Evolutionary conservation across 1,140 invertebrate genomes (phyloP).

Genomic region (Nomia melanderi): DNA sequence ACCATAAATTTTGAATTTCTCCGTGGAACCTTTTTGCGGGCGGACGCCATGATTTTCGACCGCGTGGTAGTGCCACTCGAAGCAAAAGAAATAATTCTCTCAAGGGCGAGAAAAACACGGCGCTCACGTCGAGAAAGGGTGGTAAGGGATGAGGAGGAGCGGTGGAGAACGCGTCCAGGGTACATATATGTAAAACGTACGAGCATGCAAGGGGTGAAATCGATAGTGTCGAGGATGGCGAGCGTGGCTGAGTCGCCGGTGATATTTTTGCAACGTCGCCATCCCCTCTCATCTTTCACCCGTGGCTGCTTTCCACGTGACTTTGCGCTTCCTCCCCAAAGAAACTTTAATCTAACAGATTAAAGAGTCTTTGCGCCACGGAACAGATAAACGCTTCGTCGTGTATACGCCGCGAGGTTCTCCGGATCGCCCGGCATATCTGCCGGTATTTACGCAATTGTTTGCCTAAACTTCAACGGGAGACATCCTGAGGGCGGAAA

Average conservation of each 20-base stretch:
- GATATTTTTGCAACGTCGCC: conserved; percentile 53
- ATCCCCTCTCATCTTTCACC: conserved; percentile 34
- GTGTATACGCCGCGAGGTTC: conserved; percentile 17
- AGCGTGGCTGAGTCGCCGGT: conserved; percentile 44
- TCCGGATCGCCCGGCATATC: background rate
- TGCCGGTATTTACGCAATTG: conserved; percentile 27
- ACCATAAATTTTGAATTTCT: conserved; percentile 16
- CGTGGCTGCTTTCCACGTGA: conserved; percentile 22
- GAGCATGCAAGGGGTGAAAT: conserved; percentile 28
- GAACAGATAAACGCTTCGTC: conserved; percentile 30
- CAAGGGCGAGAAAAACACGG: conserved; percentile 36
- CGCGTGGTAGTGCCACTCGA: background rate
- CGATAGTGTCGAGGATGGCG: conserved; percentile 47
- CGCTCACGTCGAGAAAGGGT: conserved; percentile 19
- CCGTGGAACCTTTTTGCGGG: conserved; percentile 1
- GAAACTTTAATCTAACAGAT: conserved; percentile 58
- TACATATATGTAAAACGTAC: conserved; percentile 46
- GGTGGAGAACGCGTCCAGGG: no score
- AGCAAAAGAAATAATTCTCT: conserved; percentile 47
- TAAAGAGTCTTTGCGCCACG: conserved; percentile 45
- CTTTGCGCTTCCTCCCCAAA: conserved; percentile 45
- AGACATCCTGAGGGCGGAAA: background rate
- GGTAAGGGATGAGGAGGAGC: background rate
- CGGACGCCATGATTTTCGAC: conserved; percentile 17
- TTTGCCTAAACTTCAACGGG: background rate